phyloP scores from a whole-genome alignment of 2,888 invertebrate species.

The Agrilus biguttatus region DNA sequence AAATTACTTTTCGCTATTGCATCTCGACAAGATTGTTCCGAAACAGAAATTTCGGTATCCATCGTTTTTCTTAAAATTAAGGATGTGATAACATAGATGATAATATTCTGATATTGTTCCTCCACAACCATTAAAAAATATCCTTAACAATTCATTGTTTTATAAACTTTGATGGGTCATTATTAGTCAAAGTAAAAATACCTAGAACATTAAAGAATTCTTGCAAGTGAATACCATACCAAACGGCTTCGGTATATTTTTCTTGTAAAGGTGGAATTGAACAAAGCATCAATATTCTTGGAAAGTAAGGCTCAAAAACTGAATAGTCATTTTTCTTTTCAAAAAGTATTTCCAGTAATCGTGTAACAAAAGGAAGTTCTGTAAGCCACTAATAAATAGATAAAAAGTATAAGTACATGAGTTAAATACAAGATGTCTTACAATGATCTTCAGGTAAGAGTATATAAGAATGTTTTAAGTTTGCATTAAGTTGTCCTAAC shows the following conservation, averaged over 20 bases:
- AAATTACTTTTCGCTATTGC: conserved; percentile 25
- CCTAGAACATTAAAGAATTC: conserved; percentile 27
- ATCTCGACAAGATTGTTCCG: conserved; percentile 11
- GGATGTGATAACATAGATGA: no score
- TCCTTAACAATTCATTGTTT: conserved; percentile 12
- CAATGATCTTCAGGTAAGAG: not conserved
- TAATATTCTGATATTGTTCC: conserved; percentile 1
- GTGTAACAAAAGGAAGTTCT: conserved; percentile 22
- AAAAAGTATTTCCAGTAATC: conserved; percentile 23
- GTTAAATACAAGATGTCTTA: not conserved
- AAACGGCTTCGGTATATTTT: conserved; percentile 20
- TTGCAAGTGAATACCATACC: conserved; percentile 15
- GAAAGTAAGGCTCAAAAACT: conserved; percentile 17
- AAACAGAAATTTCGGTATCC: conserved; percentile 1
- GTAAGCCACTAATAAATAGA: conserved; percentile 20
- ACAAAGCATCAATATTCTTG: conserved; percentile 22
- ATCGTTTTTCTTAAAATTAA: no score
- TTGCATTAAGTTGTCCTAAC: no score
- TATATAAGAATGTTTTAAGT: no score
- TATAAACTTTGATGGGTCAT: conserved; percentile 1
- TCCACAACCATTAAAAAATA: conserved; percentile 15
- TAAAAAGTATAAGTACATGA: conserved; percentile 4
- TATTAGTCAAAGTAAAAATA: conserved; percentile 5
- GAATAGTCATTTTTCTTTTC: conserved; percentile 10
- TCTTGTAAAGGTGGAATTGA: conserved; percentile 20